phyloP scores from a whole-genome alignment of 2,888 invertebrate species.

The Polylopha cassiicola region DNA sequence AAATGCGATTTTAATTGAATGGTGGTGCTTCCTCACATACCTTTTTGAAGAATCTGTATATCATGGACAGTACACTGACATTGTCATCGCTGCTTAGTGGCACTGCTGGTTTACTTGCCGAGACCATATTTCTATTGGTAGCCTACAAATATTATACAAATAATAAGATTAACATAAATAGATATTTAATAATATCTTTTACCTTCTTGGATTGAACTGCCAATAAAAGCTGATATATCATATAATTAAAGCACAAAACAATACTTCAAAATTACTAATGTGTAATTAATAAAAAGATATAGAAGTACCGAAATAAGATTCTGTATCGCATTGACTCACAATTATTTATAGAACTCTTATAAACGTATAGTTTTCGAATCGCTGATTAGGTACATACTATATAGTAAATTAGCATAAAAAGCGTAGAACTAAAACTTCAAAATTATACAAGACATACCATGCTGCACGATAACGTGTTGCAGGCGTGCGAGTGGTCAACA shows the following conservation, averaged over 20 bases:
- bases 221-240: background rate
- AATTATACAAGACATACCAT: conserved; percentile 46
- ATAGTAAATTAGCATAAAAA: conserved; percentile 11
- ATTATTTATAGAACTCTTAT: conserved; percentile 14
- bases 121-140: conserved; percentile 57
- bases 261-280: background rate
- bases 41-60: conserved; percentile 81
- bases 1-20: no score
- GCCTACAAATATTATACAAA: conserved; percentile 38
- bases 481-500: conserved; percentile 32
- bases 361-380: background rate
- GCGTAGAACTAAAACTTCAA: conserved; percentile 10
- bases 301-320: background rate
- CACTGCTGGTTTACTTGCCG: conserved; percentile 59
- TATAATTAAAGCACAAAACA: background rate
- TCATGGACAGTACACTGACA: conserved; percentile 74
- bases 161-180: conserved; percentile 7
- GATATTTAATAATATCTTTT: conserved; percentile 4
- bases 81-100: conserved; percentile 66
- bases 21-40: no score
- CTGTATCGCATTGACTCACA: conserved; percentile 7
- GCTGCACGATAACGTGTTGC: conserved; percentile 33
- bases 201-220: background rate
- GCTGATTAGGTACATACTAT: background rate
- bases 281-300: background rate